Conservation (phyloP, 2,113 vertebrate genomes). For the Chascanopsetta lugubris region DNA sequence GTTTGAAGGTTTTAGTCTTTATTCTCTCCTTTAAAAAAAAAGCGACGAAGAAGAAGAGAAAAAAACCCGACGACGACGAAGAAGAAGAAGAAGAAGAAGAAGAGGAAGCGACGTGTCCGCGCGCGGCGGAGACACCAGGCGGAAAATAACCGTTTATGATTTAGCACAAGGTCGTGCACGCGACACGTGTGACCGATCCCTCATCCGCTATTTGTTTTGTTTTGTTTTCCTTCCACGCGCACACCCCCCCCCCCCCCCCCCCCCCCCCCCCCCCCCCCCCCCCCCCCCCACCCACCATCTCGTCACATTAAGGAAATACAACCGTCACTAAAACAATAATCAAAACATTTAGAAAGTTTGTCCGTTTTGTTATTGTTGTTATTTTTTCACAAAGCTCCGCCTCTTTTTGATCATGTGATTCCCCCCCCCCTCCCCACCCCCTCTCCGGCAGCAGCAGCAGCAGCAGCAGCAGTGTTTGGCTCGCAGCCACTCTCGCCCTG, state of each 20-base stretch:
- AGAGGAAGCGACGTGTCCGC: slow-evolving; percentile 17
- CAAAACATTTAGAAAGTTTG: too few relatives aligned
- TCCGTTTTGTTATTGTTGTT: too few relatives aligned
- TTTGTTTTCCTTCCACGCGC: too few relatives aligned
- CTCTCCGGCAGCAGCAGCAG: slow-evolving; percentile 8
- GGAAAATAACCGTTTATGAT: slow-evolving; percentile 3
- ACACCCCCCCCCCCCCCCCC: slow-evolving; percentile 11
- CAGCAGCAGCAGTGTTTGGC: slow-evolving; percentile 63
- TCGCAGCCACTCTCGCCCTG: slow-evolving; percentile 68
- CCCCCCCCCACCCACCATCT: too few relatives aligned
- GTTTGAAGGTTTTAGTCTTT: slow-evolving; percentile 72
- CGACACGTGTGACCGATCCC: slow-evolving; percentile 54
- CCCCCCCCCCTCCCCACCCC: not conserved
- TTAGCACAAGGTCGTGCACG: slow-evolving; percentile 49
- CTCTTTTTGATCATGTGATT: not conserved
- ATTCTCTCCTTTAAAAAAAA: slow-evolving; percentile 38
- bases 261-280: not conserved
- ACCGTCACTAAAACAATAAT: too few relatives aligned
- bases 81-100: slow-evolving; percentile 2
- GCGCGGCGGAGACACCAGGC: not conserved
- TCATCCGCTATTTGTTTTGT: slow-evolving; percentile 54
- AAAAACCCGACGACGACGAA: not conserved
- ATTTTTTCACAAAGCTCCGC: too few relatives aligned
- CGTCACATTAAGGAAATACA: too few relatives aligned
- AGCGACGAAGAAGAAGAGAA: too few relatives aligned